Evolutionary conservation across 1,140 invertebrate species (phyloP), one percentile per base, ranked within the genome.

Genomic region (Drosophila ohnishii): DNA sequence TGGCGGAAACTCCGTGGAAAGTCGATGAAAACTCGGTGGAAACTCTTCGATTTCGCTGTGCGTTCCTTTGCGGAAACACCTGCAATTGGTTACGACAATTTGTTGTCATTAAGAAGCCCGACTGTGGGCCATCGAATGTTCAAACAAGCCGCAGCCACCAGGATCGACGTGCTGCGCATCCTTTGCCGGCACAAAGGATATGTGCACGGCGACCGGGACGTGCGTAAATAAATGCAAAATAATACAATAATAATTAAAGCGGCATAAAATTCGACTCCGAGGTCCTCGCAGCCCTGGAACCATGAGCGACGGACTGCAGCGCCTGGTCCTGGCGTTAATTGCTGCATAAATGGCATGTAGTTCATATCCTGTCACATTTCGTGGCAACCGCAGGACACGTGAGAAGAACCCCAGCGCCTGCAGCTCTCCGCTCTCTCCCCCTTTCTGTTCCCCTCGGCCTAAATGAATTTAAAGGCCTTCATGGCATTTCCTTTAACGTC

Each of bases 221-320:
- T 53, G 75, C 61, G 83, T 88, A 83, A 87, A 86, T 83, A 88
- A 86, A 83, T 86, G 83, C 71, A 88, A 87, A 84, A 84, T 88
- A 87, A 88, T 88, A 77, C 79, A 88, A 87, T 87, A 88, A 88
- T 88, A 80, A 88, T 87, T 88, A 84, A 87, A 84, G 79, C 71
- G 61, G 72, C 53, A 74, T 66, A 70, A 69, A 79, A 72, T 66
- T 50, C 67, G 35, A 42, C 22, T 32, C 9, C 25, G 16, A 53
- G 50, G 42, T 67, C 22, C 39, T 58, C 28, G 57, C 25, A 32
- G 13, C 13, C 25, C 25, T 5, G 8, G 60, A 35, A 64, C 48
- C 58, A 37, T 48, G 57, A 45, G 44, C 37, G 37, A 44, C 44
- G 55, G 42, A 57, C 42, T 66, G 65, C 50, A 53, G 42, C 32